Evolutionary conservation across 2,888 invertebrate species (phyloP), one percentile per base, ranked within the genome.

Genomic region (Stomorhina lunata): DNA sequence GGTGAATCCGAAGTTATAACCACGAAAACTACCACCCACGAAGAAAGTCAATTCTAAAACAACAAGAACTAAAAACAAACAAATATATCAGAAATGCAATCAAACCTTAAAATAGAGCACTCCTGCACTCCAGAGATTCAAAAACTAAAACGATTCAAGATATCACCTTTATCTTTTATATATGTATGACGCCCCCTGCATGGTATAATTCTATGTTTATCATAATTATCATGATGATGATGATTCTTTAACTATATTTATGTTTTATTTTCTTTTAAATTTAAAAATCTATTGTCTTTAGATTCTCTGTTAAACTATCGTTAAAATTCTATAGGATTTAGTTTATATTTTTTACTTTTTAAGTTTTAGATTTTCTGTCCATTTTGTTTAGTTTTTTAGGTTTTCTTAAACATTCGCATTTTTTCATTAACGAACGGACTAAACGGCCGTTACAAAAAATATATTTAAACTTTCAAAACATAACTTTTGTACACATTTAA

Each of bases 31-130:
- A 90, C 88, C 55, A 86, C 87, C n/a, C 88, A 88, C 69, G 90
- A 91, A 84, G 91, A 91, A 80, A 91, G 91, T 84, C 89, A 90
- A 86, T 90, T 91, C 84, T 91, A 89, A 86, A 68, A 65, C 15
- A 29, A 32, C 20, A 37, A 69, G 40, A 63, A 29, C 15, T n/a
- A 22, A 22, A 10, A 7, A 48, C 43, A 15, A 3, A 2, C 9
- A 53, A 48, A 34, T 27, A 25, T 20, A 27, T 55, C n/a, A n/a
- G n/a, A n/a, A n/a, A n/a, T n/a, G n/a, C n/a, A n/a, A n/a, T n/a
- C n/a, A 53, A 0, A 32, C 27, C 10, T 25, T 34, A 9, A 50
- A 17, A 32, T 55, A 34, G 10, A 75, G 65, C 57, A 66, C 59
- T 59, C 5, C 40, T 57, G 45, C 22, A 66, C 57, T 76, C 34